Evolutionary conservation across 1,140 invertebrate genomes (phyloP).

Genomic region (Pogonomyrmex barbatus): DNA sequence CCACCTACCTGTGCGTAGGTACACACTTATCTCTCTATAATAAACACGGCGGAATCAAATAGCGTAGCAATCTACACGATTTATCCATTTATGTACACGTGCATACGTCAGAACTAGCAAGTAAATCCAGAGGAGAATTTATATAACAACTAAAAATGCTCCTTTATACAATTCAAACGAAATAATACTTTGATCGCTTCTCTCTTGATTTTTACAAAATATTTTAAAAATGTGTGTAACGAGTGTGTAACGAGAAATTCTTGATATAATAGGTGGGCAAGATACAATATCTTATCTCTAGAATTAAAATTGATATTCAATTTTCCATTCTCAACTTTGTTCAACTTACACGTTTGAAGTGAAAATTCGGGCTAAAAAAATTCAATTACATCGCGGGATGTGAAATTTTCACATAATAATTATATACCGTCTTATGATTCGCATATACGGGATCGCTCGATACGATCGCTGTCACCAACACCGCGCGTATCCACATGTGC

Average conservation of each 20-base stretch:
- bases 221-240: neutral
- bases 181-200: neutral
- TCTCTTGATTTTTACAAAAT: neutral
- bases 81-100: neutral
- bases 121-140: neutral
- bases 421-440: neutral
- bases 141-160: neutral
- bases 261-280: neutral
- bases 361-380: too few species aligned
- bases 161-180: neutral
- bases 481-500: neutral
- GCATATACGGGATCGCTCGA: neutral
- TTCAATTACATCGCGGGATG: too few species aligned
- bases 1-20: neutral
- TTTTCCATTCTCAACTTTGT: too few species aligned
- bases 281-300: neutral
- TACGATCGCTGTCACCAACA: neutral
- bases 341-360: too few species aligned
- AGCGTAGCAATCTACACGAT: neutral
- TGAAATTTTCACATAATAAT: neutral
- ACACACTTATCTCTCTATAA: constrained; percentile 8
- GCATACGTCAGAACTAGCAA: neutral
- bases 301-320: neutral
- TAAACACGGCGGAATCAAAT: neutral
- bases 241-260: neutral